Evolutionary conservation across 64 coral and sea anemone species (phyloP).

Genomic region (Montipora capricornis): DNA sequence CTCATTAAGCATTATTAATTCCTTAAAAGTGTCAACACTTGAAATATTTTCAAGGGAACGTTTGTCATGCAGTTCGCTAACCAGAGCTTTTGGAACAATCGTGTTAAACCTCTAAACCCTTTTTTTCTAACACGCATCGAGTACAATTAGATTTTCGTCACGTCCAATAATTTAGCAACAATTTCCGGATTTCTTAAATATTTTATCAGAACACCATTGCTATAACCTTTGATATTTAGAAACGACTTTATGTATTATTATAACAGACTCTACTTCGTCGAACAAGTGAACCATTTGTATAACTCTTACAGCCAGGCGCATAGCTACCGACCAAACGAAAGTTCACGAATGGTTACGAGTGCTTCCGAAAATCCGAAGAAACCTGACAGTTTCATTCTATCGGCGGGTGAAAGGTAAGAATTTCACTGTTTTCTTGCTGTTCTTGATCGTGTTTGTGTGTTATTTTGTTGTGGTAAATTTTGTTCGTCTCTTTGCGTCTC

Average conservation of each 20-base stretch:
- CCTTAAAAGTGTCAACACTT: too few relatives aligned
- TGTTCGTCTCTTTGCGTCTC: neutral
- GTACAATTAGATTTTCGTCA: slow-evolving; percentile 13
- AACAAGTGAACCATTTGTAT: neutral
- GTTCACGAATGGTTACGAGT: slow-evolving; percentile 53
- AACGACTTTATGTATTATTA: slow-evolving; percentile 1
- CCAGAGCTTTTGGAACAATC: too few relatives aligned
- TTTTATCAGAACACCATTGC: neutral
- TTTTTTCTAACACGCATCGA: neutral
- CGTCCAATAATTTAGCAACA: neutral
- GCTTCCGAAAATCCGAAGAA: slow-evolving; percentile 29
- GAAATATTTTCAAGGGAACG: too few relatives aligned
- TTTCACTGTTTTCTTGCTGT: slow-evolving; percentile 2
- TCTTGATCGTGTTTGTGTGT: slow-evolving; percentile 24
- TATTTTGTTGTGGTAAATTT: slow-evolving; percentile 43
- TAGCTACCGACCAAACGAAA: neutral
- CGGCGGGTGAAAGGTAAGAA: slow-evolving; percentile 37
- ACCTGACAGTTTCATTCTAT: neutral
- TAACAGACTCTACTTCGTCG: neutral
- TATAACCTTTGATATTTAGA: neutral
- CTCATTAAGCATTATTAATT: too few relatives aligned
- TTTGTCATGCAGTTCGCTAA: too few relatives aligned
- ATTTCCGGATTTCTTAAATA: slow-evolving; percentile 55
- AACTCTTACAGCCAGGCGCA: neutral
- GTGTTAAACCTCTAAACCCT: too few relatives aligned